Evolutionary conservation across 2,113 vertebrate species (phyloP).

Genomic region (Dasyprocta punctata): DNA sequence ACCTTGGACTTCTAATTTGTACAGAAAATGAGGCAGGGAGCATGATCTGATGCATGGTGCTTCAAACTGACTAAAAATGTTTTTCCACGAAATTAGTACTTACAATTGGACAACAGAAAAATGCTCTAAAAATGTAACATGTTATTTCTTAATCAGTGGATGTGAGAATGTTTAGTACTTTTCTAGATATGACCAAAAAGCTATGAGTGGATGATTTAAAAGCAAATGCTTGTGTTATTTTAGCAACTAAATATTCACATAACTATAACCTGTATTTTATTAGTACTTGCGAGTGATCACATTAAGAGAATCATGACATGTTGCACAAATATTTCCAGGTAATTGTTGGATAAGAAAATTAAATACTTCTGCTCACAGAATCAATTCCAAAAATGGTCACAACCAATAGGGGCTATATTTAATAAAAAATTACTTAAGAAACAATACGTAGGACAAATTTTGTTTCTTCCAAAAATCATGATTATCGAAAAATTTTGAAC

Average conservation of each 20-base stretch:
- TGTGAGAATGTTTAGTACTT: neutral
- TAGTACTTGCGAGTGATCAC: neutral
- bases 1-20: neutral
- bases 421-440: neutral
- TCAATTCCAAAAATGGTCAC: neutral
- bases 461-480: neutral
- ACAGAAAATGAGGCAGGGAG: neutral
- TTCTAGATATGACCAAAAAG: neutral
- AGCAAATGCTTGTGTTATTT: conserved; percentile 26
- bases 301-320: neutral
- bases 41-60: neutral
- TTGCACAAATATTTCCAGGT: neutral
- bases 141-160: conserved; percentile 16
- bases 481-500: neutral
- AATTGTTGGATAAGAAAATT: neutral
- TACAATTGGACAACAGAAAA: neutral
- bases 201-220: neutral
- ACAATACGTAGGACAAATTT: neutral
- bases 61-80: neutral
- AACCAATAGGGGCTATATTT: neutral
- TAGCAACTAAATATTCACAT: conserved; percentile 33
- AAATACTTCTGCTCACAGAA: neutral
- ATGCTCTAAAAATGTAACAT: neutral
- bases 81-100: conserved; percentile 17
- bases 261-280: neutral